Conservation (phyloP, 2,797 vertebrate species). For the Enteromius anoplus region DNA sequence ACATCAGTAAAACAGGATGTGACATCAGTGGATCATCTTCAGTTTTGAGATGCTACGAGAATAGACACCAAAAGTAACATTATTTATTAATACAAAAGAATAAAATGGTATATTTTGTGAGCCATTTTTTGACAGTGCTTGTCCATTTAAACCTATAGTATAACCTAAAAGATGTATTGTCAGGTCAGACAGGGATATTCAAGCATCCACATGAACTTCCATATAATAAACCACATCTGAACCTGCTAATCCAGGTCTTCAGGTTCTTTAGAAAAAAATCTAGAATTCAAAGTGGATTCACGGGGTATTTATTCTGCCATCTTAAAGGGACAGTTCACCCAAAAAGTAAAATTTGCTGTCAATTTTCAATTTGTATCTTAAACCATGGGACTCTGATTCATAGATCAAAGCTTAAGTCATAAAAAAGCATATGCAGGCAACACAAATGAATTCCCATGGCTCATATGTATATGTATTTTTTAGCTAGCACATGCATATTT, state of each 20-base stretch:
- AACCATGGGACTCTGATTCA: not conserved
- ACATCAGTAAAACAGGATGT: too few relatives aligned
- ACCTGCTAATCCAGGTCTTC: slow-evolving; percentile 9
- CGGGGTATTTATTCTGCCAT: not conserved
- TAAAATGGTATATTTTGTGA: not conserved
- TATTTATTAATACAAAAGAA: not conserved
- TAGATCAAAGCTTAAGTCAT: not conserved
- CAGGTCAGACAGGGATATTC: too few relatives aligned
- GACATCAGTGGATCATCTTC: too few relatives aligned
- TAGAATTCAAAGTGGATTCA: not conserved
- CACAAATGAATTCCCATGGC: not conserved
- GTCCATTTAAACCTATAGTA: not conserved
- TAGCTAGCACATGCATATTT: not conserved
- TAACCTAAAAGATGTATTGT: too few relatives aligned
- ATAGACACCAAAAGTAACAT: too few relatives aligned
- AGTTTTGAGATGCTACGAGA: too few relatives aligned
- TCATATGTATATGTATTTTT: not conserved
- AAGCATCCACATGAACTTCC: not conserved
- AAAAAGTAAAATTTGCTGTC: not conserved
- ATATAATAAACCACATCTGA: not conserved
- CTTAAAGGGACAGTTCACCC: not conserved
- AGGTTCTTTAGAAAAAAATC: not conserved
- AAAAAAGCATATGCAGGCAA: not conserved
- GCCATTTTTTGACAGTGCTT: not conserved
- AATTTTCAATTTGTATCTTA: not conserved